Evolutionary conservation across 2,113 vertebrate species (phyloP).

Genomic region (Pao palembangensis): DNA sequence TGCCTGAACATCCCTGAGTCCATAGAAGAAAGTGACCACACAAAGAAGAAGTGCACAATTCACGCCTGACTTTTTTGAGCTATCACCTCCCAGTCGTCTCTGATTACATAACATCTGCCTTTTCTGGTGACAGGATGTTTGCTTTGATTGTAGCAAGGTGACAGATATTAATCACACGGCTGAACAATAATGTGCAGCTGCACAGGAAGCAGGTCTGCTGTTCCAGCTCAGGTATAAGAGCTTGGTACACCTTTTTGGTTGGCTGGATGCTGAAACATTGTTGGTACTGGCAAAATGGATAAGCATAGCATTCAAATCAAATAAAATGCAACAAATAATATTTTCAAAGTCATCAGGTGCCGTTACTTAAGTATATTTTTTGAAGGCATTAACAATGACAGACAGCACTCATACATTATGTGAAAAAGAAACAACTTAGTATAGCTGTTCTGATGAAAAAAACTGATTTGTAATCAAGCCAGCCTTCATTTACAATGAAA

Average conservation of each 20-base stretch:
- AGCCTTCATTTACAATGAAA: constrained; percentile 10
- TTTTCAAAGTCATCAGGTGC: too few relatives aligned
- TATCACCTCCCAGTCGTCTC: neutral
- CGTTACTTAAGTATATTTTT: too few relatives aligned
- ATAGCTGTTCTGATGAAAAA: constrained; percentile 13
- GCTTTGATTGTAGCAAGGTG: constrained; percentile 36
- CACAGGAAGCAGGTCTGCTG: constrained; percentile 35
- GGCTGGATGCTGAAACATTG: constrained; percentile 6
- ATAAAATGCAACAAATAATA: neutral
- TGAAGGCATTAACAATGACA: neutral
- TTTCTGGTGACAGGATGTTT: constrained; percentile 44
- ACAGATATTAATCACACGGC: constrained; percentile 38
- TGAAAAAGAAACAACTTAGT: neutral
- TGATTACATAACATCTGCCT: neutral
- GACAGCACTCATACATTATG: neutral
- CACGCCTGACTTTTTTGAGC: constrained; percentile 1
- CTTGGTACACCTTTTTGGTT: constrained; percentile 13
- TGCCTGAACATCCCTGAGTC: constrained; percentile 17
- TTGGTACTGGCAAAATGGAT: too few relatives aligned
- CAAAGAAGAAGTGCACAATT: constrained; percentile 12
- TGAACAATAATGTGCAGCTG: constrained; percentile 37
- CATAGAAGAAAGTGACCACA: neutral
- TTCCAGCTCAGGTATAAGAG: constrained; percentile 37
- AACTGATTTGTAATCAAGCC: constrained; percentile 10
- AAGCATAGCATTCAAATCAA: constrained; percentile 3